Evolutionary conservation across 64 coral and sea anemone species (phyloP).

Genomic region (Actinia equina): DNA sequence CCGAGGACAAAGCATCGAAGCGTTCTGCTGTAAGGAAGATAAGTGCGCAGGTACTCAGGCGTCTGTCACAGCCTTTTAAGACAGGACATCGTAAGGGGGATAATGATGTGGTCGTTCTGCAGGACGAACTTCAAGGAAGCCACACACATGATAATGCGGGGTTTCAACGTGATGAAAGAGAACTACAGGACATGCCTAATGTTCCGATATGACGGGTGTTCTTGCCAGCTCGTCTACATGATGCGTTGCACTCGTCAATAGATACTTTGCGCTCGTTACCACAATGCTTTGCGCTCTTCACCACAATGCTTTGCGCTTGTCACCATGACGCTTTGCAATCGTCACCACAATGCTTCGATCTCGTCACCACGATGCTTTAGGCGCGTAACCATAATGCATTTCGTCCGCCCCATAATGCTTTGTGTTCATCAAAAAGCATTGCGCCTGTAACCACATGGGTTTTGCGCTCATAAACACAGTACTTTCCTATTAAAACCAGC

Average conservation of each 20-base stretch:
- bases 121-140: neutral
- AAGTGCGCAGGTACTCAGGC: neutral
- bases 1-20: neutral
- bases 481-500: too few relatives aligned
- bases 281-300: too few relatives aligned
- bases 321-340: too few relatives aligned
- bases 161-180: neutral
- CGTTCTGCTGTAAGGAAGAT: neutral
- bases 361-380: too few relatives aligned
- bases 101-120: neutral
- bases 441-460: too few relatives aligned
- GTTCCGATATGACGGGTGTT: neutral
- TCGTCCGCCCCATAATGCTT: too few relatives aligned
- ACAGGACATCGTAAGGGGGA: neutral
- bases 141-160: neutral
- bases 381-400: too few relatives aligned
- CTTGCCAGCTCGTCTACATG: neutral
- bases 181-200: neutral
- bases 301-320: too few relatives aligned
- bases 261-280: too few relatives aligned
- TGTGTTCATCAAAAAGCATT: too few relatives aligned
- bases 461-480: too few relatives aligned
- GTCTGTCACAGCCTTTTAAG: constrained; percentile 3
- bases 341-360: too few relatives aligned
- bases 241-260: neutral